Conservation (phyloP, 2,797 vertebrate species). For the Fistularia tabacaria region DNA sequence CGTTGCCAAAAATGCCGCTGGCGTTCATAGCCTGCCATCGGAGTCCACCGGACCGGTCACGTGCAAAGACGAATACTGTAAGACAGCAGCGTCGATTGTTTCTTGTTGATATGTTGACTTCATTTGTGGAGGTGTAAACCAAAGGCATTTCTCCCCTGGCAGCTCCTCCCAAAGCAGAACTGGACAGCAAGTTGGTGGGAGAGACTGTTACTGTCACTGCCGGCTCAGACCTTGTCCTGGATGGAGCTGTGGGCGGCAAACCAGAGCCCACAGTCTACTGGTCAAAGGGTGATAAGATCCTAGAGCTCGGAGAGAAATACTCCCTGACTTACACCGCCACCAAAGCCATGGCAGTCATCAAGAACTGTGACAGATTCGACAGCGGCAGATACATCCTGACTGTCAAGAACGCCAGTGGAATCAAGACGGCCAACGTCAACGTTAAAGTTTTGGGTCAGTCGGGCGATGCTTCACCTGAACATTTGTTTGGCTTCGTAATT, state of each 20-base stretch:
- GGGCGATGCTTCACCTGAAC: neutral
- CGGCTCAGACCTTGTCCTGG: slow-evolving; percentile 94
- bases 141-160: slow-evolving; percentile 1
- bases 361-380: slow-evolving; percentile 92
- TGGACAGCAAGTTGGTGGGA: slow-evolving; percentile 87
- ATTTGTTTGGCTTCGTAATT: too few relatives aligned
- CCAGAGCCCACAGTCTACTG: slow-evolving; percentile 98
- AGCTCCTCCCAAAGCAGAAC: slow-evolving; percentile 95
- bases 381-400: slow-evolving; percentile 91
- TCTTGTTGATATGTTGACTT: neutral
- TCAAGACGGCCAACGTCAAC: slow-evolving; percentile 84
- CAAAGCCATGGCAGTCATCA: slow-evolving; percentile 92
- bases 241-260: slow-evolving; percentile 93
- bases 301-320: slow-evolving; percentile 92
- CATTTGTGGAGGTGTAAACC: neutral
- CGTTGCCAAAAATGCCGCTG: slow-evolving; percentile 91
- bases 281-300: slow-evolving; percentile 92
- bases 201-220: slow-evolving; percentile 86
- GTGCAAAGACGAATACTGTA: slow-evolving; percentile 98
- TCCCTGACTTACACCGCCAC: slow-evolving; percentile 95
- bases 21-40: slow-evolving; percentile 92
- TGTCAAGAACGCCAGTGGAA: slow-evolving; percentile 91
- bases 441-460: slow-evolving; percentile 96
- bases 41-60: slow-evolving; percentile 89
- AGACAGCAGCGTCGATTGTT: slow-evolving; percentile 36